Conservation (phyloP, 2,797 vertebrate genomes). For the Emydoidea blandingii region DNA sequence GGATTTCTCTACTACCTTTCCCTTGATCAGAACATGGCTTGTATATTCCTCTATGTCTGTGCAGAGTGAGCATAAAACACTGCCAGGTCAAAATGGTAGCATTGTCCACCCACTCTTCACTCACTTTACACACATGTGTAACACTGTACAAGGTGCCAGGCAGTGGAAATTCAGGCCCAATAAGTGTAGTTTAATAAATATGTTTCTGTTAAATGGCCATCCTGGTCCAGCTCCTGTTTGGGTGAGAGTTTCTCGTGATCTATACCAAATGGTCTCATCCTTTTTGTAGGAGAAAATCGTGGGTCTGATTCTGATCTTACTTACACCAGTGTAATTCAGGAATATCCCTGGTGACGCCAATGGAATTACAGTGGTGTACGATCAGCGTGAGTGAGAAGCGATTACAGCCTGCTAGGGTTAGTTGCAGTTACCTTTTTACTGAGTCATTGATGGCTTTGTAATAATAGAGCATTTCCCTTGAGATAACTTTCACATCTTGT, state of each 20-base stretch:
- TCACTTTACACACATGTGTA: not conserved
- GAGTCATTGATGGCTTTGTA: not conserved
- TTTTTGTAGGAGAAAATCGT: slow-evolving; percentile 25
- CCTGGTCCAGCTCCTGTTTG: not conserved
- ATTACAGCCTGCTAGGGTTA: not conserved
- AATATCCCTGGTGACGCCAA: not conserved
- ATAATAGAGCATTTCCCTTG: not conserved
- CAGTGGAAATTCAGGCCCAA: not conserved
- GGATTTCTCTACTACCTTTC: too few relatives aligned
- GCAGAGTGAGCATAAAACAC: too few relatives aligned
- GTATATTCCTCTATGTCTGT: too few relatives aligned
- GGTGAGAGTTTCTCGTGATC: slow-evolving; percentile 21
- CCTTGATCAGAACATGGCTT: too few relatives aligned
- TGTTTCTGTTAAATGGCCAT: not conserved
- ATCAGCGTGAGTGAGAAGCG: not conserved
- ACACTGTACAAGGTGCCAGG: not conserved
- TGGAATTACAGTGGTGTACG: accelerated
- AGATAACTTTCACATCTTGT: slow-evolving; percentile 29
- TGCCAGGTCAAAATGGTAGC: too few relatives aligned
- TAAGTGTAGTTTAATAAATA: not conserved
- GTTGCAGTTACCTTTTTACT: not conserved
- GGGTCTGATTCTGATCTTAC: not conserved
- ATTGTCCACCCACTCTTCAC: too few relatives aligned
- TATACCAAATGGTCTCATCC: not conserved
- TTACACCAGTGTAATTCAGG: not conserved